These are phyloP conservation scores for Uropsilus gracilis DNA, from an alignment of 2,113 vertebrate genomes.

Conservation along the genomic window DNA sequence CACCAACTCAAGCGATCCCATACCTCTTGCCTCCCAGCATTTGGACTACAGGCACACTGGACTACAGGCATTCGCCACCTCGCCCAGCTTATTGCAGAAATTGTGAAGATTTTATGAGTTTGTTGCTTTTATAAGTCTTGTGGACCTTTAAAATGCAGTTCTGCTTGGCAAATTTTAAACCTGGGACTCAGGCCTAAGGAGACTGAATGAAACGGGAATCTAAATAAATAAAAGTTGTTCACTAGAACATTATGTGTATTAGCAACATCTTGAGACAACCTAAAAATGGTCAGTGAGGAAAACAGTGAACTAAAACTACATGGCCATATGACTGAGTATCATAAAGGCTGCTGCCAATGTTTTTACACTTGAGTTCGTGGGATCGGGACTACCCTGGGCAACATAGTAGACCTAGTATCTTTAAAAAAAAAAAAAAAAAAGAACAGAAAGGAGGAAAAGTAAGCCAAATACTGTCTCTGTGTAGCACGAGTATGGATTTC, in stretches of 20 bases:
- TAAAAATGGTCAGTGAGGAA: constrained; percentile 4
- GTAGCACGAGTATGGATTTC: neutral
- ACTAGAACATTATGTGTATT: neutral
- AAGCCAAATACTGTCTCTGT: neutral
- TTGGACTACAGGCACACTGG: no score
- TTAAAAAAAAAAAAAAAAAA: neutral
- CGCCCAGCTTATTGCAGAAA: constrained; percentile 31
- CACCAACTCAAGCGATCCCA: no score
- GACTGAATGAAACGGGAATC: neutral
- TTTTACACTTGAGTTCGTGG: no score
- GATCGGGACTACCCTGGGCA: no score
- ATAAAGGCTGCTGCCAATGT: neutral
- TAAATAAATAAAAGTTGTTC: constrained; percentile 25
- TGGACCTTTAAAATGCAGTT: constrained; percentile 35
- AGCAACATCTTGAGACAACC: constrained; percentile 4
- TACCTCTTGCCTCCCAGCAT: no score
- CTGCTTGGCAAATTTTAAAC: neutral
- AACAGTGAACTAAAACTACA: neutral
- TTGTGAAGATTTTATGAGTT: neutral
- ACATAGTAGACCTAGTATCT: no score
- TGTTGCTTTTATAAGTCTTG: constrained; percentile 1
- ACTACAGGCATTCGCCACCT: no score
- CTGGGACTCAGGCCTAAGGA: neutral
- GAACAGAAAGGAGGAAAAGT: neutral
- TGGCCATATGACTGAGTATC: neutral